A percentile compares a stretch with the other conserved stretches of the same genome.
Conservation (phyloP, 2,888 invertebrate genomes). For the Chaitophorus viminalis region DNA sequence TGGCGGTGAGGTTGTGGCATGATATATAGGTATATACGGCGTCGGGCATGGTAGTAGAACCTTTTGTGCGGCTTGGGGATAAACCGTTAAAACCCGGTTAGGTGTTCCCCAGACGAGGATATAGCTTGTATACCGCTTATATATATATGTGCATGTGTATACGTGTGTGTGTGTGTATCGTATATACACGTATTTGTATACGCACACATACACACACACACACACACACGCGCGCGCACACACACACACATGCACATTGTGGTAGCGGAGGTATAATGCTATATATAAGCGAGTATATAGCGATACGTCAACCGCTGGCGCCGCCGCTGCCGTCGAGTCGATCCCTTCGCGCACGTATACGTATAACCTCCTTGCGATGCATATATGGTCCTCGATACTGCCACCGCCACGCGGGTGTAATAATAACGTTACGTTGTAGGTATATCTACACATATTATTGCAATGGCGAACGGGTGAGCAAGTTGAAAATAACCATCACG, state of each 20-base stretch:
- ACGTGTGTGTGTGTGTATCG: no score
- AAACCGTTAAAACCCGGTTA: constrained; percentile 42
- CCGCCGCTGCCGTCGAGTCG: neutral
- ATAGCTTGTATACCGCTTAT: neutral
- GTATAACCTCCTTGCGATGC: no score
- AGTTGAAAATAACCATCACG: neutral
- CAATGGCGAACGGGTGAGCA: neutral
- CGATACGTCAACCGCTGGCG: constrained; percentile 26
- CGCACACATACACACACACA: neutral
- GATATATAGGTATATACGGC: neutral
- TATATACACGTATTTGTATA: neutral
- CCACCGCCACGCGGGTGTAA: no score
- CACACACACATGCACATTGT: neutral
- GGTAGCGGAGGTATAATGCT: neutral
- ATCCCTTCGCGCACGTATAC: neutral
- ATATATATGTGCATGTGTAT: neutral
- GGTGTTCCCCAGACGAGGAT: constrained; percentile 36
- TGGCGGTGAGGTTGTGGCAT: neutral
- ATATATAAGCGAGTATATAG: neutral
- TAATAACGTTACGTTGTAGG: neutral
- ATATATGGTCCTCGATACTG: no score
- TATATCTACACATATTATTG: no score
- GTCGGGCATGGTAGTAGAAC: no score
- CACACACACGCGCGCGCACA: neutral
- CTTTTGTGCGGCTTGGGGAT: neutral